A percentile compares a stretch with the other conserved stretches of the same genome.
Evolutionary conservation across 2,888 invertebrate species (phyloP).

Genomic region (Drosophila greeni): DNA sequence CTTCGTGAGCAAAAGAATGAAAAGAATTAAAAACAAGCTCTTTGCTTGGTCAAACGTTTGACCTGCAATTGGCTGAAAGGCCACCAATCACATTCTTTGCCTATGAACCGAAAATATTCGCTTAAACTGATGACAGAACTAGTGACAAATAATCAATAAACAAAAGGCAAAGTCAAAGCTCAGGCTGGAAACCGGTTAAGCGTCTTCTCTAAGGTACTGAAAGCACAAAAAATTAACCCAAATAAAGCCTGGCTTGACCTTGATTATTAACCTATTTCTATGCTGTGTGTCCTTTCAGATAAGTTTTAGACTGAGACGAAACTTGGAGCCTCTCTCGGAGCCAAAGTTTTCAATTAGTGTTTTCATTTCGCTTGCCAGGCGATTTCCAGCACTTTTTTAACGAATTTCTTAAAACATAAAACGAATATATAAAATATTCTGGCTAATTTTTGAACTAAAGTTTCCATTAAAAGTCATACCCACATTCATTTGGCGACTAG

Average conservation of each 20-base stretch:
- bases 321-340: conserved; percentile 40
- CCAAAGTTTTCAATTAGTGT: conserved; percentile 46
- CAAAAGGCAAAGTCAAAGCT: conserved; percentile 1
- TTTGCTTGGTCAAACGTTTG: conserved; percentile 29
- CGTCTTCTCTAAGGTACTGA: conserved; percentile 2
- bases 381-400: conserved; percentile 35
- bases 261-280: conserved; percentile 53
- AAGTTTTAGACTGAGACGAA: conserved; percentile 30
- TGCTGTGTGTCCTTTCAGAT: conserved; percentile 57
- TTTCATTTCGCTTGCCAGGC: conserved; percentile 13
- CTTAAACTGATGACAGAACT: conserved; percentile 14
- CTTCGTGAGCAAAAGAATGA: conserved; percentile 18
- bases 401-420: not conserved
- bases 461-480: not conserved
- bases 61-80: conserved; percentile 25
- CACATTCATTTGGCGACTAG: conserved; percentile 2
- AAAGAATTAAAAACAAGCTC: conserved; percentile 36
- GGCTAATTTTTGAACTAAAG: conserved; percentile 12
- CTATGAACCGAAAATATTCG: conserved; percentile 4
- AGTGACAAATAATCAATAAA: not conserved
- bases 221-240: not conserved
- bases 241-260: conserved; percentile 1
- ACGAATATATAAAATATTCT: not conserved
- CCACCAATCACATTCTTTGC: conserved; percentile 13
- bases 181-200: conserved; percentile 5